These are phyloP conservation scores for Oscheius myriophilus DNA, from an alignment of 2,888 invertebrate genomes.

Conservation along the genomic window DNA sequence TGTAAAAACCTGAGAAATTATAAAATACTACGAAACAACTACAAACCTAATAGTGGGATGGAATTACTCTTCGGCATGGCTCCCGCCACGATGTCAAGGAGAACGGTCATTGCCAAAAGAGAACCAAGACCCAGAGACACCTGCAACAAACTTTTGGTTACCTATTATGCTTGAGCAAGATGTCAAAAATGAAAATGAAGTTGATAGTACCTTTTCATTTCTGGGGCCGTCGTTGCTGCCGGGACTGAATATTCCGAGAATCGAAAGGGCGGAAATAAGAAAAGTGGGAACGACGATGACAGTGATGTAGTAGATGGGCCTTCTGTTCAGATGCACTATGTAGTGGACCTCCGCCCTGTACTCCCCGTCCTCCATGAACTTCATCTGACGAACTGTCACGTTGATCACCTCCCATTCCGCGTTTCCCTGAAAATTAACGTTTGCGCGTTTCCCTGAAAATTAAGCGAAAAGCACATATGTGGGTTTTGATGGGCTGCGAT, in stretches of 20 bases:
- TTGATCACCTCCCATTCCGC: slow-evolving; percentile 69
- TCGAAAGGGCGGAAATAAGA: slow-evolving; percentile 65
- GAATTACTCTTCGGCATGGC: slow-evolving; percentile 69
- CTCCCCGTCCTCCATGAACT: slow-evolving; percentile 67
- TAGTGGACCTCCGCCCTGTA: slow-evolving; percentile 67
- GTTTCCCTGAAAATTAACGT: slow-evolving; percentile 59
- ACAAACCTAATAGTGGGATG: slow-evolving; percentile 61
- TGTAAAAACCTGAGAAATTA: slow-evolving; percentile 60
- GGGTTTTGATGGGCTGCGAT: too few species aligned
- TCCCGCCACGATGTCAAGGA: slow-evolving; percentile 64
- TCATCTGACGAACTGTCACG: slow-evolving; percentile 66
- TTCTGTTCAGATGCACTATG: slow-evolving; percentile 63
- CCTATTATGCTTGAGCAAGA: too few species aligned
- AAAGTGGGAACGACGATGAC: slow-evolving; percentile 69
- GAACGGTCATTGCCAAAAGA: slow-evolving; percentile 67
- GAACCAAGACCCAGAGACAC: slow-evolving; percentile 63
- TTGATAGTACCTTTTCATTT: slow-evolving; percentile 66
- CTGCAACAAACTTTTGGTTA: slow-evolving; percentile 30
- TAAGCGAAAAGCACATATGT: too few species aligned
- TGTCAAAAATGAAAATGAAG: too few species aligned
- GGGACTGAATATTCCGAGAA: slow-evolving; percentile 68
- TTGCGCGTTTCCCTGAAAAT: slow-evolving; percentile 68
- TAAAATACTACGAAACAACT: not conserved
- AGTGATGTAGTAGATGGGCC: slow-evolving; percentile 68
- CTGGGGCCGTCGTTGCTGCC: slow-evolving; percentile 65